Evolutionary conservation across 2,113 vertebrate species (phyloP).

Genomic region (Budorcas taxicolor): DNA sequence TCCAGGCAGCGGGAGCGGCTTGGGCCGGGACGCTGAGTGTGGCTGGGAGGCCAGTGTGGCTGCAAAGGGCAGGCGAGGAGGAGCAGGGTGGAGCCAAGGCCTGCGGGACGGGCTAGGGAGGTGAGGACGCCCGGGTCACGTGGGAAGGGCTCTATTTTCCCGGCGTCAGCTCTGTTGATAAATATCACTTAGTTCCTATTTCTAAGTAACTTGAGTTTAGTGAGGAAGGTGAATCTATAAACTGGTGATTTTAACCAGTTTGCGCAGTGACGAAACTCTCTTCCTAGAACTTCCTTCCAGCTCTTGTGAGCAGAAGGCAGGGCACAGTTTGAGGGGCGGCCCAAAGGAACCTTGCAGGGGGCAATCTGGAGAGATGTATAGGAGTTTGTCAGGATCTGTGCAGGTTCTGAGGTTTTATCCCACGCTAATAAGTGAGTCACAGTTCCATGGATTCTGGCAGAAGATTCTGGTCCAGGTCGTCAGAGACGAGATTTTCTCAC

Average conservation of each 20-base stretch:
- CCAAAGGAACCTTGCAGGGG: background rate
- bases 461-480: background rate
- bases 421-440: background rate
- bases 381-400: background rate
- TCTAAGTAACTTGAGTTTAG: background rate
- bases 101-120: accelerated
- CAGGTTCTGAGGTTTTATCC: background rate
- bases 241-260: background rate
- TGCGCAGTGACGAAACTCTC: background rate
- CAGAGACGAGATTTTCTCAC: background rate
- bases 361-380: background rate
- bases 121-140: accelerated
- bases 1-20: background rate
- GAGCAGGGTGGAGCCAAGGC: background rate
- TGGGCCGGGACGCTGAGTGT: accelerated
- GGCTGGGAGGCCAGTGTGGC: background rate
- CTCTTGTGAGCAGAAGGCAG: background rate
- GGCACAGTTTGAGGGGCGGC: accelerated
- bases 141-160: background rate
- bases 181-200: background rate
- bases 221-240: background rate
- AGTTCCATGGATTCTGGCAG: background rate
- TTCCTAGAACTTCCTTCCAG: background rate
- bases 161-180: background rate
- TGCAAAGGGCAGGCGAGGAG: background rate